Evolutionary conservation across 2,888 invertebrate genomes (phyloP).

Genomic region (Oeneis ivallda): DNA sequence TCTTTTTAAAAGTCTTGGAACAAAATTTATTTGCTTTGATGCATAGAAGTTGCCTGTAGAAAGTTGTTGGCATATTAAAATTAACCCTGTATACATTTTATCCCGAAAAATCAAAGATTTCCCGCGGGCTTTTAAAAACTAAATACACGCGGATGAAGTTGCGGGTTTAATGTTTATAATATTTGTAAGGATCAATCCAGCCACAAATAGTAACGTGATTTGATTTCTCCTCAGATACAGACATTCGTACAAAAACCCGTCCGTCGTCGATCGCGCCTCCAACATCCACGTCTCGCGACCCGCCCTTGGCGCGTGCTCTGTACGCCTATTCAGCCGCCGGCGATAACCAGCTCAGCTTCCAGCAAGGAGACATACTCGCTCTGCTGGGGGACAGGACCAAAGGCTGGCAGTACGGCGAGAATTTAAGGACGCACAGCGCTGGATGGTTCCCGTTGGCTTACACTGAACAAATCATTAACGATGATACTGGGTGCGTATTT

Average conservation of each 20-base stretch:
- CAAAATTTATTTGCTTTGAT: too few species aligned
- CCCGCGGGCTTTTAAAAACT: too few species aligned
- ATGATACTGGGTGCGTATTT: conserved; percentile 78
- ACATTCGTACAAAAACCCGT: conserved; percentile 73
- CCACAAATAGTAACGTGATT: neutral
- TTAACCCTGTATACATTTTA: too few species aligned
- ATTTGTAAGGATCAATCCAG: neutral
- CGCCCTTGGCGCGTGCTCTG: conserved; percentile 90
- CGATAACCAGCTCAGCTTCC: conserved; percentile 95
- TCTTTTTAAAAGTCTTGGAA: too few species aligned
- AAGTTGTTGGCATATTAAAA: too few species aligned
- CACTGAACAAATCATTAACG: conserved; percentile 89
- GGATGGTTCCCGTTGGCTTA: conserved; percentile 99
- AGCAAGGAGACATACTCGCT: conserved; percentile 93
- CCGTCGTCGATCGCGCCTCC: conserved; percentile 86
- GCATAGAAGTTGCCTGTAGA: too few species aligned
- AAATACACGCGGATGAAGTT: too few species aligned
- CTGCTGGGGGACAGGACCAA: conserved; percentile 95
- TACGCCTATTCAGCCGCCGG: conserved; percentile 94
- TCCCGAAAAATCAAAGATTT: too few species aligned
- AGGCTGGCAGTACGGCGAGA: conserved; percentile 99
- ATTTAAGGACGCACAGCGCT: conserved; percentile 92
- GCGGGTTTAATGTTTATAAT: too few species aligned
- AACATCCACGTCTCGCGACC: conserved; percentile 82
- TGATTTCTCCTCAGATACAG: conserved; percentile 51